Conservation (phyloP, 2,888 invertebrate genomes). For the Chloroclystis v-ata region DNA sequence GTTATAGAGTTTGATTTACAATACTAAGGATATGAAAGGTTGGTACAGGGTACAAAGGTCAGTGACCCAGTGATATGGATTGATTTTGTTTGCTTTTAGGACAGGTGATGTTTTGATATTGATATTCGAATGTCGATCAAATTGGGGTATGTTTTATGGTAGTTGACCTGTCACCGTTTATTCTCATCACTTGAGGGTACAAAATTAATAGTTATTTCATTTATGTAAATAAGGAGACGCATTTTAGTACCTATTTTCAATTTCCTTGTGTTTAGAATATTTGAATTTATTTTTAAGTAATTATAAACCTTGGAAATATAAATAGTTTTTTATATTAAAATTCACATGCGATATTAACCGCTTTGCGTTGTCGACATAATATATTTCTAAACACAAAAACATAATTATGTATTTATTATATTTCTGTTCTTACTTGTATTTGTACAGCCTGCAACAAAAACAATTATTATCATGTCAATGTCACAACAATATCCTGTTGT, state of each 20-base stretch:
- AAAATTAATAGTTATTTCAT: neutral
- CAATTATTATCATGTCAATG: slow-evolving; percentile 1
- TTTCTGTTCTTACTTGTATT: too few relatives aligned
- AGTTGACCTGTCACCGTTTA: slow-evolving; percentile 8
- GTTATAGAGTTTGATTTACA: slow-evolving; percentile 1
- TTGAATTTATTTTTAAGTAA: too few relatives aligned
- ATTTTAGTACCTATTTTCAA: too few relatives aligned
- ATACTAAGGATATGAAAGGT: neutral
- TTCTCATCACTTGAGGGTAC: neutral
- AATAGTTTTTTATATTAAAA: too few relatives aligned
- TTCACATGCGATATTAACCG: too few relatives aligned
- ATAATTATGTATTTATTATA: too few relatives aligned
- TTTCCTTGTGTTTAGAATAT: too few relatives aligned
- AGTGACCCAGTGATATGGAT: slow-evolving; percentile 27
- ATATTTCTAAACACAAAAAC: too few relatives aligned
- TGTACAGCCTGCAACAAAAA: too few relatives aligned
- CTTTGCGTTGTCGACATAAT: too few relatives aligned
- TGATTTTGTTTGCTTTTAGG: slow-evolving; percentile 33
- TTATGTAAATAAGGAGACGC: too few relatives aligned
- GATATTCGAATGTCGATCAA: slow-evolving; percentile 11
- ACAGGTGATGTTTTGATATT: slow-evolving; percentile 39
- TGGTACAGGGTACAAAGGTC: slow-evolving; percentile 28
- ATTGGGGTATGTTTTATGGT: slow-evolving; percentile 5
- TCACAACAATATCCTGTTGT: neutral
- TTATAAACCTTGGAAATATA: too few relatives aligned